Conservation (phyloP, 2,113 vertebrate genomes). For the Peromyscus californicus region DNA sequence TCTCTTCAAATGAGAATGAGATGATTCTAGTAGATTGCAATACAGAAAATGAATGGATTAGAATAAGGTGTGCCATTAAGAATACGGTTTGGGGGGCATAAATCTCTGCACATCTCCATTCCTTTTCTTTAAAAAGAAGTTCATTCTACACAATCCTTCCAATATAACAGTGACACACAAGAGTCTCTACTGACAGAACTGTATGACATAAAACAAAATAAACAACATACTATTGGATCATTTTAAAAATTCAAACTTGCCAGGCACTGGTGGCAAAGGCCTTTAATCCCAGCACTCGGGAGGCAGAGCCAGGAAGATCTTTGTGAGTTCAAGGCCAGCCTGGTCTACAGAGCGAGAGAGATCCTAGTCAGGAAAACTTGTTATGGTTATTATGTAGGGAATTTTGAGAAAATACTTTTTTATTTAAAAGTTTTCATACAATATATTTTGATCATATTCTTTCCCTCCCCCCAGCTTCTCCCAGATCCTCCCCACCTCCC, state of each 20-base stretch:
- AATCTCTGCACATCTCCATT: neutral
- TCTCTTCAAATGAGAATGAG: neutral
- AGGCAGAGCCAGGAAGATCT: too few species aligned
- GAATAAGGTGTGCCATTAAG: neutral
- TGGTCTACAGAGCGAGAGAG: too few species aligned
- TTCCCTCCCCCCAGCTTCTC: neutral
- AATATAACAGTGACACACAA: neutral
- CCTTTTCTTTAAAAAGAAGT: neutral
- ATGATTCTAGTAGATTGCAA: neutral
- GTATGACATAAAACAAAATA: slow-evolving; percentile 33
- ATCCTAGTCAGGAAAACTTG: neutral
- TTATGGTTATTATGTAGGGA: neutral
- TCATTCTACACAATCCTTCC: neutral
- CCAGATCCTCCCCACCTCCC: neutral
- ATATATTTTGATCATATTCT: neutral
- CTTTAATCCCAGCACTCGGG: too few species aligned
- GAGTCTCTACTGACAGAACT: neutral
- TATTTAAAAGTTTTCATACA: neutral
- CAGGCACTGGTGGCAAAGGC: neutral
- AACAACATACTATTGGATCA: neutral
- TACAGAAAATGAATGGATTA: too few species aligned
- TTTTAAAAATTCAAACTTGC: slow-evolving; percentile 25
- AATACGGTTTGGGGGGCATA: neutral
- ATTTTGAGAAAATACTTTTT: neutral
- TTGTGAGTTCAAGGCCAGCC: too few species aligned